Evolutionary conservation across 2,797 vertebrate genomes (phyloP), one percentile per base, ranked within the genome.

Genomic region (Poeciliopsis gracilis): DNA sequence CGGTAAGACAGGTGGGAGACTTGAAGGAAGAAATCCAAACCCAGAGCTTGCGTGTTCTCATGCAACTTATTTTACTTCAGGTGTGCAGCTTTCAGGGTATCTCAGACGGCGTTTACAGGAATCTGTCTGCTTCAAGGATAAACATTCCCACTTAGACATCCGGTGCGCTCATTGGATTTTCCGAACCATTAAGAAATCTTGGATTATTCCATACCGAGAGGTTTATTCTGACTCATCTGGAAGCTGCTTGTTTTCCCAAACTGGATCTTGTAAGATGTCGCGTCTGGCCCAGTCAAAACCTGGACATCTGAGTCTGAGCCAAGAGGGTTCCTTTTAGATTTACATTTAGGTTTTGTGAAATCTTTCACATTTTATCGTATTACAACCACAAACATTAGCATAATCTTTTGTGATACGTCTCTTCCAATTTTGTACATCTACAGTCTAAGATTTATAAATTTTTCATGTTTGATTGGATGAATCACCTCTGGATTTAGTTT

Each of bases 151-250:
- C 72, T 77, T 63, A 28, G 73, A 73, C 80, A 89, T 83, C 38
- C 63, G 23, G 53, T 74, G 33, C 82, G 45, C 82, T 84, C 77
- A 70, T 78, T 55, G 43, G 30, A 73, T 86, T 92, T 92, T 92
- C 87, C 80, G n/a, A 77, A 61, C 77, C 82, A 84, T 88, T 90
- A 87, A 87, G 84, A 84, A 91, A 82, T 83, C 82, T 88, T 45
- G 25, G 76, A 88, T 87, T 89, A 86, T 86, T 88, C 83, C 85
- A 84, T 75, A 79, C 83, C 20, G 74, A 77, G 13, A 59, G 75
- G 76, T 78, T 77, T 47, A 78, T 81, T 78, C 79, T n/a, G 69
- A 78, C 70, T 41, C 49, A 55, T 76, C 82, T 73, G 41, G 36
- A 33, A 16, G 72, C 84, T 25, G 73, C 41, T 78, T 78, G 77